These are phyloP conservation scores for Drosophila sp. DNA, from an alignment of 1,140 invertebrate species.

Conservation along the genomic window DNA sequence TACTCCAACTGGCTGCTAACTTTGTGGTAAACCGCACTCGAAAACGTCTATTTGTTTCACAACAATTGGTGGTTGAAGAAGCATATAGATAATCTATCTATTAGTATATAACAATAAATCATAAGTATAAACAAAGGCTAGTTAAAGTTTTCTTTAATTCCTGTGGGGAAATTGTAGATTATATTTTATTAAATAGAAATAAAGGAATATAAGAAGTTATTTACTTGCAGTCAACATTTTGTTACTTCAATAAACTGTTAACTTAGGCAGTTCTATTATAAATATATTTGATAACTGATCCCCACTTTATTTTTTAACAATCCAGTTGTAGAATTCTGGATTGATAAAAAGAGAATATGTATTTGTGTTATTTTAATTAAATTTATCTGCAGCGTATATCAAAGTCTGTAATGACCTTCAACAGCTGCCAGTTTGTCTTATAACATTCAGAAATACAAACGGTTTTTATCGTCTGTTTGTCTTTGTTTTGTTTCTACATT, in stretches of 20 bases:
- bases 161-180: too few relatives aligned
- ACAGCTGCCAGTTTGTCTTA: constrained; percentile 1
- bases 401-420: neutral
- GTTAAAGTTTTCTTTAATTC: too few relatives aligned
- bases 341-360: too few relatives aligned
- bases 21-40: constrained; percentile 17
- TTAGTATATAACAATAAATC: constrained; percentile 10
- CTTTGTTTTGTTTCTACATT: neutral
- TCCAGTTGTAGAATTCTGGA: too few relatives aligned
- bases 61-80: constrained; percentile 8
- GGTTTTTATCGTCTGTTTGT: constrained; percentile 23
- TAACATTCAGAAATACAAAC: constrained; percentile 8
- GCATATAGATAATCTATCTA: neutral
- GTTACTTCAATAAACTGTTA: too few relatives aligned
- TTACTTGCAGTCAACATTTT: too few relatives aligned
- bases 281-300: too few relatives aligned
- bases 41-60: constrained; percentile 19
- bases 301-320: too few relatives aligned
- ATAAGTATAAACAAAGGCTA: neutral
- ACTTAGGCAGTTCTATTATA: too few relatives aligned
- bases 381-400: neutral
- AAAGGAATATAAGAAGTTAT: too few relatives aligned
- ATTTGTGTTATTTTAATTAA: too few relatives aligned
- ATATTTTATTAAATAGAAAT: too few relatives aligned
- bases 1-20: constrained; percentile 8